Percentiles rank a stretch among this genome's conserved stretches.
These are phyloP conservation scores for Tyto alba DNA, from an alignment of 2,113 vertebrate species.

Conservation along the genomic window DNA sequence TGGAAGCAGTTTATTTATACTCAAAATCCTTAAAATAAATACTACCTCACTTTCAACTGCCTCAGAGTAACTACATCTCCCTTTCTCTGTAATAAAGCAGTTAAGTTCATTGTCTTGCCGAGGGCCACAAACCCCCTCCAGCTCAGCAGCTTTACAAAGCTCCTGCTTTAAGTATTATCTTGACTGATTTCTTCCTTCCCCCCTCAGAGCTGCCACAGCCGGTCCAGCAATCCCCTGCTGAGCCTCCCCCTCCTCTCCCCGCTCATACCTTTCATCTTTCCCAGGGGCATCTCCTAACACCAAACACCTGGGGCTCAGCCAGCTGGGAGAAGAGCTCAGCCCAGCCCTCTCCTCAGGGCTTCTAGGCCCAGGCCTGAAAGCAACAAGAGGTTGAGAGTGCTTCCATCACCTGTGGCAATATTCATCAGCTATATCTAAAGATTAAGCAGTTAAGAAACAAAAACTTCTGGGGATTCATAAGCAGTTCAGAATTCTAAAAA, in stretches of 20 bases:
- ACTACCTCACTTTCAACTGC: not conserved
- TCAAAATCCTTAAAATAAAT: conserved; percentile 8
- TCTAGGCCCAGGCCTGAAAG: not conserved
- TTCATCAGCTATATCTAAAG: not conserved
- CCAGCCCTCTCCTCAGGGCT: not conserved
- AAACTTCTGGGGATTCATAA: not conserved
- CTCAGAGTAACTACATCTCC: not conserved
- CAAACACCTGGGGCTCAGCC: not conserved
- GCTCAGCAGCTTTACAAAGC: not conserved
- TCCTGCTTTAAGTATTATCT: not conserved
- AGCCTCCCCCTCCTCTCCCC: not conserved
- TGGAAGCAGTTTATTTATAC: not conserved
- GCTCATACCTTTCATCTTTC: not conserved
- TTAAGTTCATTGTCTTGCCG: not conserved
- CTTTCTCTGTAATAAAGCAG: not conserved
- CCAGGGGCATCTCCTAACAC: not conserved
- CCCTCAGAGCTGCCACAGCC: not conserved
- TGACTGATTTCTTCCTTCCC: not conserved
- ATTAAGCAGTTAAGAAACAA: not conserved
- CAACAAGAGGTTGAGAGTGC: not conserved
- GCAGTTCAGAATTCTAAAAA: not conserved
- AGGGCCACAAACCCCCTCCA: not conserved
- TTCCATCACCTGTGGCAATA: not conserved
- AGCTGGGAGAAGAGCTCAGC: not conserved
- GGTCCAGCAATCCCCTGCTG: not conserved